Conservation (phyloP, 1,140 invertebrate genomes). For the Nautilus pompilius region DNA sequence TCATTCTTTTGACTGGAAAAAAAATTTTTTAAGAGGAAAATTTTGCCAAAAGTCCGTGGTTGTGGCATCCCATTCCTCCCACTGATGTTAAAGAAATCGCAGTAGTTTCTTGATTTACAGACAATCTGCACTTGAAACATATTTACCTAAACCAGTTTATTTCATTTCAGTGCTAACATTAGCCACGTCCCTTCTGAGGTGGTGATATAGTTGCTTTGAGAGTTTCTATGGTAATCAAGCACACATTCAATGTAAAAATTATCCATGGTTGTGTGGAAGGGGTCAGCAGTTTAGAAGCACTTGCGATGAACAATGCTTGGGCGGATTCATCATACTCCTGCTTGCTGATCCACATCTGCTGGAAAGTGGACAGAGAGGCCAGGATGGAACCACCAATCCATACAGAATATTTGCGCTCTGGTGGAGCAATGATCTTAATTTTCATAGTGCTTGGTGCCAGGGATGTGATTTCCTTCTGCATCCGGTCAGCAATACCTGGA, state of each 20-base stretch:
- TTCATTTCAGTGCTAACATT: no score
- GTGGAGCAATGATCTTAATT: slow-evolving; percentile 50
- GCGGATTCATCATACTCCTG: slow-evolving; percentile 83
- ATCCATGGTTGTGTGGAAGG: neutral
- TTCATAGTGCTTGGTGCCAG: slow-evolving; percentile 54
- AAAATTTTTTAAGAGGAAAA: no score
- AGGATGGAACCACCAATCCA: slow-evolving; percentile 59
- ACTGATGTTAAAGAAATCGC: no score
- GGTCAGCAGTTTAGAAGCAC: slow-evolving; percentile 22
- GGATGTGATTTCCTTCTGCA: slow-evolving; percentile 56
- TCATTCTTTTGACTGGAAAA: no score
- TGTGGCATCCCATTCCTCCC: no score
- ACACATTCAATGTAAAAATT: neutral
- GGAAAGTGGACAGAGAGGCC: slow-evolving; percentile 64
- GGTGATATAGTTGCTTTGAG: neutral
- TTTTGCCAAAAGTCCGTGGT: no score
- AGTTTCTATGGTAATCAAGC: slow-evolving; percentile 5
- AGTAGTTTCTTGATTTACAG: no score
- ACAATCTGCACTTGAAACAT: slow-evolving; percentile 1
- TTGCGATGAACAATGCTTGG: slow-evolving; percentile 71
- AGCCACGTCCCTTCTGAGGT: no score
- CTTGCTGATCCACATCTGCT: slow-evolving; percentile 64
- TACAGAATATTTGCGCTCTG: slow-evolving; percentile 49
- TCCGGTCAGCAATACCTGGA: slow-evolving; percentile 61
- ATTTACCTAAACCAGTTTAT: neutral